Base-by-base conservation (phyloP, 2,888 invertebrate species). In the Hetaerina titia region DNA sequence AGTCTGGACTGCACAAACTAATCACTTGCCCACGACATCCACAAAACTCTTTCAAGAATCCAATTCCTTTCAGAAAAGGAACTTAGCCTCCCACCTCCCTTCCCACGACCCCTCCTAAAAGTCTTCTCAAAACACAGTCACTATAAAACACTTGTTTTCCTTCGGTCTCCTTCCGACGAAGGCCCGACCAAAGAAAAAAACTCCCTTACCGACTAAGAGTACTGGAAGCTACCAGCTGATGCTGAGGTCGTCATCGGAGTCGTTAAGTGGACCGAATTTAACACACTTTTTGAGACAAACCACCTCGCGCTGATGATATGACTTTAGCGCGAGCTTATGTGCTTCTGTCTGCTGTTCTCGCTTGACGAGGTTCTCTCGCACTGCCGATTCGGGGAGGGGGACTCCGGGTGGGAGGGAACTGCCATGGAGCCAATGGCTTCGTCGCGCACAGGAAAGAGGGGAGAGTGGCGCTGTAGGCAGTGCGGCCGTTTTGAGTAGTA, bases 381-480 rank as follows among this genome's bases (percentile, higher is more conserved):
- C 63, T 13, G 90, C 69, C 25, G 90, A 60, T 92, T 92, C n/a
- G 7, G 69, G 69, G 92, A 56, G 60, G 74, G 92, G 56, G 56
- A 31, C 8, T 15, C 13, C 7, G 81, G 81, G n/a, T 9, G 22
- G 69, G 69, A n/a, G 69, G 9, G 69, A 5, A 8, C 69, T 92
- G 45, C 92, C 92, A 92, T 92, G 45, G 92, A 92, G 92, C 92
- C 92, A 92, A 92, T 92, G 69, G 92, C 92, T 92, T 92, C 92
- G 92, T 74, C 69, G 56, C 69, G 69, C 56, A 56, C 92, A 11
- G 13, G 69, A 8, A 22, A 57, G 89, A 69, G 69, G 92, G 92
- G 92, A 69, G 31, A 25, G 92, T 19, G 90, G 90, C 90, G 90
- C 90, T 90, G 90, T 90, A 60, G 90, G 90, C 90, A 63, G 89